Conservation (phyloP, 2,888 invertebrate genomes). For the Heliconius erato region DNA sequence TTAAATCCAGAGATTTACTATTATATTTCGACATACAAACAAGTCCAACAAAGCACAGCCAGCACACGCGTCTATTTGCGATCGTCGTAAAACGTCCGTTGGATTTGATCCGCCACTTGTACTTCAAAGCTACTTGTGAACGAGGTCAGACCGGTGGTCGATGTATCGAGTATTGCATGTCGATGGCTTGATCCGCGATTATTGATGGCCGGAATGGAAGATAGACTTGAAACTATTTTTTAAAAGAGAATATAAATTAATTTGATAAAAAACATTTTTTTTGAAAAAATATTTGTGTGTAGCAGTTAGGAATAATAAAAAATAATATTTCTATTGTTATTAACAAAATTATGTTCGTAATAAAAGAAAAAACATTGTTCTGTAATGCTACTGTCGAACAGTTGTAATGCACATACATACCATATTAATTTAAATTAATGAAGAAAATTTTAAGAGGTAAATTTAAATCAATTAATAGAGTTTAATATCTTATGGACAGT, state of each 20-base stretch:
- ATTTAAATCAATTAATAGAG: no score
- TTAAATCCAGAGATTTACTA: neutral
- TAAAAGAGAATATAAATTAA: neutral
- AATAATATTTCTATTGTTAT: no score
- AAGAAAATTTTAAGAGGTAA: no score
- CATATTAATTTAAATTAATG: no score
- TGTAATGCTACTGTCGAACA: no score
- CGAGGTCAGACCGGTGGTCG: slow-evolving; percentile 52
- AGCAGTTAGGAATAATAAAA: no score
- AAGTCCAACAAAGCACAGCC: slow-evolving; percentile 50
- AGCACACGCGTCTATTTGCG: slow-evolving; percentile 61
- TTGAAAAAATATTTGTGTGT: neutral
- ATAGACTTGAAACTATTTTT: neutral
- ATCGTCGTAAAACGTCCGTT: slow-evolving; percentile 61
- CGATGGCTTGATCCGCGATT: neutral
- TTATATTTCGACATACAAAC: slow-evolving; percentile 44
- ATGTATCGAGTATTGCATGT: slow-evolving; percentile 14
- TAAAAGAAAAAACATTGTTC: no score
- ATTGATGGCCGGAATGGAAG: neutral
- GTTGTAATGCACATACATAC: no score
- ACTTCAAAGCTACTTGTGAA: slow-evolving; percentile 55
- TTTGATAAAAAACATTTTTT: neutral
- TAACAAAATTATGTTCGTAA: no score
- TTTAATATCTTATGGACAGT: no score
- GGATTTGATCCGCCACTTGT: slow-evolving; percentile 61